A percentile compares a stretch with the other conserved stretches of the same genome.
These are phyloP conservation scores for Tiliacea aurago DNA, from an alignment of 2,888 invertebrate genomes.

Conservation along the genomic window DNA sequence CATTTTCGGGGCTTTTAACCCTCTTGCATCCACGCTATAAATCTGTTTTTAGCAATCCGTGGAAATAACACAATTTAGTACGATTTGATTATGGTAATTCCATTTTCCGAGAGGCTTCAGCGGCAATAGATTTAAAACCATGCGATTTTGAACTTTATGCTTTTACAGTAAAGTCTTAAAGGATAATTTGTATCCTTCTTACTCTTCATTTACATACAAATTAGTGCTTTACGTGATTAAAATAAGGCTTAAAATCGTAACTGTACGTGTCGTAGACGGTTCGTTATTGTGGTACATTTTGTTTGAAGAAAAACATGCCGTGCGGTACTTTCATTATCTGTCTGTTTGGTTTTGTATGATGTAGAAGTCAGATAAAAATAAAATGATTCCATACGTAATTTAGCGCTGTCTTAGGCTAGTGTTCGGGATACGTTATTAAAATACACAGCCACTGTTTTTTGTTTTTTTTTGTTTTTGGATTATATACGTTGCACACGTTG, in stretches of 20 bases:
- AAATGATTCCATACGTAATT: neutral
- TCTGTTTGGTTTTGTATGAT: conserved; percentile 11
- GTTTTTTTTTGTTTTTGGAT: neutral
- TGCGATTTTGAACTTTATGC: conserved; percentile 2
- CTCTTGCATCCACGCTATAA: neutral
- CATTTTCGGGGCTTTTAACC: neutral
- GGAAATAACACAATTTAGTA: conserved; percentile 17
- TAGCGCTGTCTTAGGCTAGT: no score
- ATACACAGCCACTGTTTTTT: neutral
- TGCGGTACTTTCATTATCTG: conserved; percentile 9
- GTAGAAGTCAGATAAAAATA: neutral
- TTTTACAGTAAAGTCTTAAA: neutral
- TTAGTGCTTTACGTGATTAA: neutral
- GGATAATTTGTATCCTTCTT: neutral
- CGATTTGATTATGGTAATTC: conserved; percentile 42
- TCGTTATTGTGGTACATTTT: conserved; percentile 3
- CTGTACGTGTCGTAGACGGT: no score
- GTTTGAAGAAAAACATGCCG: conserved; percentile 1
- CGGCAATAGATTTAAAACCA: neutral
- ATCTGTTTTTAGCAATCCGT: conserved; percentile 11
- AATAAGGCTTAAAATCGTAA: conserved; percentile 11
- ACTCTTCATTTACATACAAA: conserved; percentile 16
- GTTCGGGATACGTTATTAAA: neutral
- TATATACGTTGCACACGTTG: no score
- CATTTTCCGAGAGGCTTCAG: conserved; percentile 7